Conservation (phyloP, 2,888 invertebrate species). For the Osedax frankpressi region DNA sequence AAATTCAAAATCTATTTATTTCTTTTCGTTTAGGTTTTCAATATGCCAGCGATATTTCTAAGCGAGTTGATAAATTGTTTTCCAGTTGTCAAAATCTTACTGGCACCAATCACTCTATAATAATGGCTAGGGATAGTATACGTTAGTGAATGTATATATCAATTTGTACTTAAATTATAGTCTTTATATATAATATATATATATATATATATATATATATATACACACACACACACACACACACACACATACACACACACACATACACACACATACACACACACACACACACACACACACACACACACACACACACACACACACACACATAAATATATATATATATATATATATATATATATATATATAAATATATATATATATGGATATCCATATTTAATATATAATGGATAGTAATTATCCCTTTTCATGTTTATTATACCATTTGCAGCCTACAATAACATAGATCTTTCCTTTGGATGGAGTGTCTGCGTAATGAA, state of each 20-base stretch:
- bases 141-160: neutral
- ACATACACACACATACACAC: constrained; percentile 14
- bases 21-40: too few relatives aligned
- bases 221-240: too few relatives aligned
- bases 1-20: too few relatives aligned
- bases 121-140: neutral
- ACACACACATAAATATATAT: constrained; percentile 6
- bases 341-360: neutral
- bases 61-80: neutral
- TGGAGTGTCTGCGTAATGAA: constrained; percentile 40
- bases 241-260: constrained; percentile 5
- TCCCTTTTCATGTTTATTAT: too few relatives aligned
- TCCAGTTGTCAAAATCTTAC: neutral
- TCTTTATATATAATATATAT: neutral
- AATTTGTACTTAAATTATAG: neutral
- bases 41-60: neutral
- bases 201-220: too few relatives aligned
- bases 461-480: constrained; percentile 34
- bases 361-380: neutral
- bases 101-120: neutral
- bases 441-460: constrained; percentile 34
- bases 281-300: constrained; percentile 15
- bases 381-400: neutral
- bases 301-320: constrained; percentile 16
- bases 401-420: too few relatives aligned